Conservation (phyloP, 2,113 vertebrate genomes). For the Pampusana beccarii region DNA sequence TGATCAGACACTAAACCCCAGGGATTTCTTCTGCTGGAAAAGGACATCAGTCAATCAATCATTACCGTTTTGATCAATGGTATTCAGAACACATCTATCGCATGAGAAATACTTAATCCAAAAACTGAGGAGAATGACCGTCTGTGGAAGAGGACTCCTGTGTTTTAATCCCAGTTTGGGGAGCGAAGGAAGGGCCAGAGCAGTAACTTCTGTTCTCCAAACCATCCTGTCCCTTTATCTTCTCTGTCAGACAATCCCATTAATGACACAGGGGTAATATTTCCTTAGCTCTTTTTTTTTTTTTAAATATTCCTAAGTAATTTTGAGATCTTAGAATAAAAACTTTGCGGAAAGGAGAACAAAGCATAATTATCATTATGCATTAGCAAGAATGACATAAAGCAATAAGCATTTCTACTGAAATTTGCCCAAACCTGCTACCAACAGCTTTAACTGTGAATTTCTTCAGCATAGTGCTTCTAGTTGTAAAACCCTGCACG, state of each 20-base stretch:
- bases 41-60: background rate
- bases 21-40: background rate
- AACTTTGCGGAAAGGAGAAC: background rate
- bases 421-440: background rate
- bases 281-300: background rate
- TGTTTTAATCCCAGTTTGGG: background rate
- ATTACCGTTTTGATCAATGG: background rate
- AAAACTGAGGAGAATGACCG: background rate
- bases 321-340: background rate
- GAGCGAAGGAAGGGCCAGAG: background rate
- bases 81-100: background rate
- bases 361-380: background rate
- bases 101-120: background rate
- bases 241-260: background rate
- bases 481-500: background rate
- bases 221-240: background rate
- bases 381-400: background rate
- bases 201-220: background rate
- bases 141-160: background rate
- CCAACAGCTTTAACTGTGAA: background rate
- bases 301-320: background rate
- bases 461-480: background rate
- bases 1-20: background rate
- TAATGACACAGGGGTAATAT: background rate
- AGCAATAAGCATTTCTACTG: background rate